Base-by-base conservation (phyloP, 2,113 vertebrate genomes). In the Strigops habroptila region DNA sequence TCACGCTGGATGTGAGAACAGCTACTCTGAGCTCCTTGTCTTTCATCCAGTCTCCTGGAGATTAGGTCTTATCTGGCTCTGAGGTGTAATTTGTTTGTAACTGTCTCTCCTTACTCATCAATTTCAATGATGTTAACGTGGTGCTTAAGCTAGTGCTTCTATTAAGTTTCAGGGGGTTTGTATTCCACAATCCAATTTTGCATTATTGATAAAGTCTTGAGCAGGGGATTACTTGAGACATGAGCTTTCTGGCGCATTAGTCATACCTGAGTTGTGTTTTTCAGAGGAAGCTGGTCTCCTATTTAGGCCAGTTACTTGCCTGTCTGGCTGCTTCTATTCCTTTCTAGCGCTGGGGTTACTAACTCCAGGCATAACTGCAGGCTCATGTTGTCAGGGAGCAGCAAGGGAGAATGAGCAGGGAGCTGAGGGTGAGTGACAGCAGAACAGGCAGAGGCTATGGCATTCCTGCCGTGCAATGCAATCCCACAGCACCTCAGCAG, bases 161-260 rank as follows among this genome's bases (percentile, higher is more conserved):
- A 91, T 96, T 88, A 88, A 84, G 73, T 96, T 97, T 91, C 88
- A 64, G 55, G 30, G 86, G 73, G 11, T 95, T 96, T 93, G 88
- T 86, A 64, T 86, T 97, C 77, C 80, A 78, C 92, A 95, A 68
- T 95, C 88, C 91, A 92, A 84, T 91, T 93, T 59, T 95, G 83
- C 92, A 95, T 95, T 93, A 94, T 95, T 97, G 86, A 95, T 95
- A 68, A 93, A 90, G 80, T 84, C 73, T 94, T 81, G 77, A 95
- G 92, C 83, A 84, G 92, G 69, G 88, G 86, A 95, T 96, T 97
- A 93, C 71, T 93, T 18, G 78, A 94, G 94, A 85, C 73, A 48
- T 24, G 77, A 95, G 94, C 91, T 92, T 90, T 81, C 83, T 84
- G 80, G 46, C 1, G 6, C 83, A 82, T 97, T 81, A 93, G 91